Evolutionary conservation across 2,113 vertebrate genomes (phyloP), one percentile per base, ranked within the genome.

Genomic region (Xyliphius kryptos): DNA sequence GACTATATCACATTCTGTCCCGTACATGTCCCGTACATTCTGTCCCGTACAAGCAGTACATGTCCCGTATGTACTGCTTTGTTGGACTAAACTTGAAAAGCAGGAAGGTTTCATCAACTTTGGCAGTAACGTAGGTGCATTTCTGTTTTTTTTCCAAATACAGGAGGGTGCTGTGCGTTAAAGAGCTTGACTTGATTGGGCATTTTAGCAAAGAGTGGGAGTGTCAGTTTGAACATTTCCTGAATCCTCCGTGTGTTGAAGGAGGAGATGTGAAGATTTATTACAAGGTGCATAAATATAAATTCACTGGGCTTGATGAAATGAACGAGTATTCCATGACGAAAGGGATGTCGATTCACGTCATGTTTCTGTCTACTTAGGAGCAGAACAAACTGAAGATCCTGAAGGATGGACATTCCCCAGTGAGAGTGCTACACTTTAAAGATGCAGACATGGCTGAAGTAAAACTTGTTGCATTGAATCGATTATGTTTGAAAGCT

Each of bases 151-250:
- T 26, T 26, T 22, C 57, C 1, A 37, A 19, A 16, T 22, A 26
- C 17, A 98, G 96, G 86, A 88, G 96, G 68, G 88, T 97, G 6
- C 64, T 98, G 41, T 88, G 76, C 68, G 50, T 97, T 55, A 97
- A 92, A 76, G 91, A 97, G 81, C 80, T 95, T 19, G 92, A 98
- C 73, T 89, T 97, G 59, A 77, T 98, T 3, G 87, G 90, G 12
- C 90, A 94, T 59, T 86, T 94, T 73, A 90, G 68, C 47, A 80
- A 83, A 73, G 96, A 97, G 56, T 98, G 95, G 96, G 88, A 94
- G 64, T 89, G 85, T 76, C 71, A 80, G 16, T 92, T 89, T 76
- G 90, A 98, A 79, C 88, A 93, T 60, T 88, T 96, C 54, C 74
- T 67, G 0, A 40, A 17, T 1, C 74, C 79, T 50, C 89, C 91